Base-by-base conservation (phyloP, 2,113 vertebrate species). In the Elgaria multicarinata region DNA sequence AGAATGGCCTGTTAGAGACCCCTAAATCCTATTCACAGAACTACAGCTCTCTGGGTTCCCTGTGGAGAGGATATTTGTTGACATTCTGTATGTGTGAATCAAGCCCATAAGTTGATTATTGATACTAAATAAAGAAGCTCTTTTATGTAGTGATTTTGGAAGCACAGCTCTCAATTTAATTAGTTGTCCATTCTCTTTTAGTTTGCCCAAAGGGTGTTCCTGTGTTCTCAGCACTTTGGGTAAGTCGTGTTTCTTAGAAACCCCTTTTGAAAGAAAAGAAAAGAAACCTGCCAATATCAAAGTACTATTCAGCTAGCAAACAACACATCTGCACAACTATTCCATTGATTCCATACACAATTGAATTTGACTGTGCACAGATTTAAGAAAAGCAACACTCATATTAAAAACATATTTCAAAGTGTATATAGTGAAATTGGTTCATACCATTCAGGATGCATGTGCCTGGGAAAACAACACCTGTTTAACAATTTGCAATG, bases 131-230 rank as follows among this genome's bases (percentile, higher is more conserved):
- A 20, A 42, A 8, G 18, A 36, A 20, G 50, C 42, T 85, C 33
- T 91, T 88, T 83, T 91, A 2, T 42, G 58, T 24, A 79, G 33
- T 69, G 81, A 1, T 50, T 92, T 92, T 77, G 85, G 88, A 4
- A 85, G 14, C 14, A 86, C 71, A 62, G 14, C 79, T 26, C 46
- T 31, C 0, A 83, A 31, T 42, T 83, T 69, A 26, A 26, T 24
- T 31, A 55, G 80, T 79, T 89, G 20, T 83, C n/a, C 64, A 84
- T 0, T 22, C 46, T 33, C 64, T 9, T 28, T 42, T 20, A 22
- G 66, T 71, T 84, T 85, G n/a, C 28, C 44, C 64, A 74, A 55
- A 0, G 3, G 2, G 6, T 84, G 64, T 87, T 10, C 55, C 79
- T 80, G 36, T 42, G 39, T 75, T 75, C 39, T 36, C 72, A 75